Conservation (phyloP, 30 jellyfish, hydroid and myxozoan genomes). For the Aurelia sp. region DNA sequence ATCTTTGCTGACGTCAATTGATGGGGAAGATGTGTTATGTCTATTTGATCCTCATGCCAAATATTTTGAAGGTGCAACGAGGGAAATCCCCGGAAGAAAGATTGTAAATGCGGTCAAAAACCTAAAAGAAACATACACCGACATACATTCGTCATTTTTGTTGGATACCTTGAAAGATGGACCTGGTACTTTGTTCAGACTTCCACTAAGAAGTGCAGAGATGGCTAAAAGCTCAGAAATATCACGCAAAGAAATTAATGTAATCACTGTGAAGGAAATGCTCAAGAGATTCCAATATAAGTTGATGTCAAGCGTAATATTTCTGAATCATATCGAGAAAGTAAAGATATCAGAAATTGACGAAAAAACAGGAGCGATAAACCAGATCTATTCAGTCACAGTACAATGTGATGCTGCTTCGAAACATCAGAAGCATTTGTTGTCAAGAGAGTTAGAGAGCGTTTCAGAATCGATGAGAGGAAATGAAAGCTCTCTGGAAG, state of each 20-base stretch:
- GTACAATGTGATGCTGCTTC: too few species aligned
- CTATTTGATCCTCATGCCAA: conserved; percentile 72
- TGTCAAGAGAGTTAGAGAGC: too few species aligned
- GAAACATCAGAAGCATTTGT: too few species aligned
- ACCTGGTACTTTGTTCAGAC: conserved; percentile 52
- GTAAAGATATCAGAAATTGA: too few species aligned
- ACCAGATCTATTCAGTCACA: too few species aligned
- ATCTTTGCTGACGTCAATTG: conserved; percentile 46
- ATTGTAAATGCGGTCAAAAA: conserved; percentile 44
- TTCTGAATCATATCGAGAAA: too few species aligned
- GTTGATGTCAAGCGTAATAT: too few species aligned
- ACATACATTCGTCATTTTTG: conserved; percentile 18
- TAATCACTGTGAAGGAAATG: too few species aligned
- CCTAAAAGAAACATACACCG: conserved; percentile 41
- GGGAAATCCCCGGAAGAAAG: conserved; percentile 58
- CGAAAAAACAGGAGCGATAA: too few species aligned
- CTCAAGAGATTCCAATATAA: too few species aligned
- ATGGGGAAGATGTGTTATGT: conserved; percentile 31
- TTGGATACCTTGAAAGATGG: conserved; percentile 21
- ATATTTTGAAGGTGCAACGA: conserved; percentile 40
- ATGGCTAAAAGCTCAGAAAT: conserved; percentile 61
- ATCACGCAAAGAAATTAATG: conserved; percentile 5
- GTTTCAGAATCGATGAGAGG: too few species aligned
- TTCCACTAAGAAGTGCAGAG: conserved; percentile 60
- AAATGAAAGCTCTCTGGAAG: too few species aligned